Conservation (phyloP, 2,797 vertebrate genomes). For the Lutjanus argentimaculatus region DNA sequence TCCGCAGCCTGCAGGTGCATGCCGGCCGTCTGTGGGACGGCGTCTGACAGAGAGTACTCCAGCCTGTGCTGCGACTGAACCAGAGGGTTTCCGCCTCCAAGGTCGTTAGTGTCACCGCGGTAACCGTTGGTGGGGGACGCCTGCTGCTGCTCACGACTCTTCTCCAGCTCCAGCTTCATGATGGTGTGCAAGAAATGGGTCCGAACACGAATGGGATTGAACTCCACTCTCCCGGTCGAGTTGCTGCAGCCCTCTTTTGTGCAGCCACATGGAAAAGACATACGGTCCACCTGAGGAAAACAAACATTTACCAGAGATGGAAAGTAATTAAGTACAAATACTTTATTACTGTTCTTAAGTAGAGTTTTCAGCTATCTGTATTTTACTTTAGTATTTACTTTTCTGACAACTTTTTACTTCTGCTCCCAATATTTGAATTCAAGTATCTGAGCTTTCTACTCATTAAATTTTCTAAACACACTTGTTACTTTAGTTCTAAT, state of each 20-base stretch:
- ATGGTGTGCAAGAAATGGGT: conserved; percentile 99
- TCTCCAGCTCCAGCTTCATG: conserved; percentile 99
- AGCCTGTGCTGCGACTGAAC: conserved; percentile 89
- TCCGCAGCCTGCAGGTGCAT: conserved; percentile 92
- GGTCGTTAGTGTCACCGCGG: conserved; percentile 83
- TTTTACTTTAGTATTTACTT: no score
- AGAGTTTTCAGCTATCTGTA: no score
- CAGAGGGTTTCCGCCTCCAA: conserved; percentile 87
- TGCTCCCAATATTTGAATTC: no score
- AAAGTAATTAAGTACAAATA: no score
- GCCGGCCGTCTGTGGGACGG: conserved; percentile 88
- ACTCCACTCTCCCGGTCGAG: conserved; percentile 96
- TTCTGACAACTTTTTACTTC: no score
- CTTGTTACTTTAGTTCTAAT: no score
- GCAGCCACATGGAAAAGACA: conserved; percentile 99
- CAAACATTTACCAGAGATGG: conserved; percentile 20
- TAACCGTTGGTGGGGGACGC: conserved; percentile 89
- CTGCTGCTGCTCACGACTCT: conserved; percentile 93
- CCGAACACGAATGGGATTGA: conserved; percentile 98
- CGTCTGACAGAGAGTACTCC: conserved; percentile 91
- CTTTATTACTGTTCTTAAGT: no score
- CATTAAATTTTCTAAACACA: no score
- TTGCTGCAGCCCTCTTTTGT: conserved; percentile 99
- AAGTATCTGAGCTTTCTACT: no score
- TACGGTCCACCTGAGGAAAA: conserved; percentile 94